These are phyloP conservation scores for Aradus depressus DNA, from an alignment of 2,888 invertebrate genomes.

Conservation along the genomic window DNA sequence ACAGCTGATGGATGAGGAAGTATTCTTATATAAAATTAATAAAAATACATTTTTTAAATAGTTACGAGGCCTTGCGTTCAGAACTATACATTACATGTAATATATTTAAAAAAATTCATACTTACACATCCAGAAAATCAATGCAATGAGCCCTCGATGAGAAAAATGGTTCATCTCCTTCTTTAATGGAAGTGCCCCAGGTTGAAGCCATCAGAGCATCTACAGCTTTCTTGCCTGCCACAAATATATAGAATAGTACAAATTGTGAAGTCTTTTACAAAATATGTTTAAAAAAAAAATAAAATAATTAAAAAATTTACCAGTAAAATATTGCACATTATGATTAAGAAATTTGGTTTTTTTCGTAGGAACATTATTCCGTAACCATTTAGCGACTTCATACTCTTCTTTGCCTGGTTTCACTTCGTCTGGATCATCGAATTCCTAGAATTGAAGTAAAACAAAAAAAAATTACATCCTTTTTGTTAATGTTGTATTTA, in stretches of 20 bases:
- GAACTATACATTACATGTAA: not conserved
- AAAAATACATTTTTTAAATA: not conserved
- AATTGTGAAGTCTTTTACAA: not conserved
- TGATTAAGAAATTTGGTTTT: slow-evolving; percentile 94
- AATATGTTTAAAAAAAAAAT: not conserved
- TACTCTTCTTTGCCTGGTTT: slow-evolving; percentile 86
- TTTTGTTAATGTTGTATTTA: too few species aligned
- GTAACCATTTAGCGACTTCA: slow-evolving; percentile 85
- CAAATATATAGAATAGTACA: not conserved
- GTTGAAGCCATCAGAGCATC: slow-evolving; percentile 85
- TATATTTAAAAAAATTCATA: not conserved
- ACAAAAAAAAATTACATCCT: not conserved
- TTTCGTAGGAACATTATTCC: slow-evolving; percentile 85
- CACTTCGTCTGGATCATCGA: slow-evolving; percentile 44
- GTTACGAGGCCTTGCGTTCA: not conserved
- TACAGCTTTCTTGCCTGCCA: slow-evolving; percentile 69
- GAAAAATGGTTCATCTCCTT: slow-evolving; percentile 62
- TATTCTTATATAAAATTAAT: not conserved
- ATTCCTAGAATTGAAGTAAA: slow-evolving; percentile 32
- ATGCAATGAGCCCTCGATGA: slow-evolving; percentile 67
- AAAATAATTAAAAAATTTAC: slow-evolving; percentile 46
- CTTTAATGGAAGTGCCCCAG: slow-evolving; percentile 52
- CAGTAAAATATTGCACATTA: slow-evolving; percentile 93
- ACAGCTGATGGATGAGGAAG: not conserved
- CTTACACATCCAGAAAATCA: slow-evolving; percentile 57